Evolutionary conservation across 2,113 vertebrate species (phyloP), one percentile per base, ranked within the genome.

Genomic region (human (Homo sapiens)): DNA sequence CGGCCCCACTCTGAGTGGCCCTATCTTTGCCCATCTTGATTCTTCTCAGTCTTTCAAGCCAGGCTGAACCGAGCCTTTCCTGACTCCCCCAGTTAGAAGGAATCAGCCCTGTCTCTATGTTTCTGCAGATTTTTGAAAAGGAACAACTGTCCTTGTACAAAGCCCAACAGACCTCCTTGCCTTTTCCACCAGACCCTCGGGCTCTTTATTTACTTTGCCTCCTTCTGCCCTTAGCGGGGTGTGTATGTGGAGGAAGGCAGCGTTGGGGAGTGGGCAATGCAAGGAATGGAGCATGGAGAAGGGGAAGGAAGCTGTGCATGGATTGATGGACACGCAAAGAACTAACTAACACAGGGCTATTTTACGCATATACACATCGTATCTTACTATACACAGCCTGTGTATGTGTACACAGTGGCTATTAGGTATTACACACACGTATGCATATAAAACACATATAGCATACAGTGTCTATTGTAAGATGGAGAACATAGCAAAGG

Each of bases 271-370:
- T 30, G 12, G 27, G 27, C 27, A 64, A 14, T 13, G 27, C 61
- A 32, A 64, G 27, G 27, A 64, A 30, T 2, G 35, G 35, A 13
- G 78, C 43, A 1, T 2, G 5, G 23, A 55, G 52, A 8, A 5
- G 5, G 3, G 27, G n/a, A 17, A 64, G 52, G 64, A 16, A 48
- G 45, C 10, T 10, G 6, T 0, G 4, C 5, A 0, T 6, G 23
- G 25, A 25, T 0, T 4, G n/a, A 30, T 8, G 40, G 48, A n/a
- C 38, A 38, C 0, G 2, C 17, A 18, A 3, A 22, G 9, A 52
- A 2, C 11, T 0, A 2, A 8, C 27, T 27, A 43, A 2, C 0
- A 0, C 6, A 0, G 48, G 22, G 45, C 61, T 14, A 2, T 13
- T 9, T 8, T 20, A 14, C 2, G 27, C 30, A 17, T 30, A 8